These are phyloP conservation scores for Cremastinae sp. DNA, from an alignment of 2,888 invertebrate species.

Conservation along the genomic window DNA sequence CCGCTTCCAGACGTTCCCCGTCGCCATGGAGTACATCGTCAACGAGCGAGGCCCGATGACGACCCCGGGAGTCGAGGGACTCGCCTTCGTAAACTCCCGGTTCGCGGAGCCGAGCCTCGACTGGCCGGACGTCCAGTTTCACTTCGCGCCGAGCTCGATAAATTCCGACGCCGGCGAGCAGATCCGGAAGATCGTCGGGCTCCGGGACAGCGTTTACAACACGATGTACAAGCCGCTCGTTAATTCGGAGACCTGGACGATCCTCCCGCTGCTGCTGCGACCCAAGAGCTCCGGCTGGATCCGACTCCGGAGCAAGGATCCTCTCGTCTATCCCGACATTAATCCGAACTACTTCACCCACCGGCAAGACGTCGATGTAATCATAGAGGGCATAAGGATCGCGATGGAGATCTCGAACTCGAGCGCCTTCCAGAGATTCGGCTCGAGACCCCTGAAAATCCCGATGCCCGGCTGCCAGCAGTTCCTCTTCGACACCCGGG, in stretches of 20 bases:
- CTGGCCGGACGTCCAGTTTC: slow-evolving; percentile 94
- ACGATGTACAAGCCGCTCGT: slow-evolving; percentile 92
- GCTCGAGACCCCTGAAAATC: slow-evolving; percentile 89
- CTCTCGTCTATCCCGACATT: slow-evolving; percentile 90
- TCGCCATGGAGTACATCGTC: slow-evolving; percentile 90
- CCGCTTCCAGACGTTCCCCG: slow-evolving; percentile 89
- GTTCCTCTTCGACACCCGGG: slow-evolving; percentile 87
- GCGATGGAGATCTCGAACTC: slow-evolving; percentile 91
- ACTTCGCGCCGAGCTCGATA: slow-evolving; percentile 92
- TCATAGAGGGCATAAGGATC: slow-evolving; percentile 92
- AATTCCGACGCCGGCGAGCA: slow-evolving; percentile 92
- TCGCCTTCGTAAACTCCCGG: slow-evolving; percentile 93
- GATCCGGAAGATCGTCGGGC: slow-evolving; percentile 87
- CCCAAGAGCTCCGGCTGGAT: slow-evolving; percentile 94
- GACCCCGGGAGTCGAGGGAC: slow-evolving; percentile 90
- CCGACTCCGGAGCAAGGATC: slow-evolving; percentile 90
- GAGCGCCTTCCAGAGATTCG: slow-evolving; percentile 90
- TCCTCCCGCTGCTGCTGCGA: slow-evolving; percentile 89
- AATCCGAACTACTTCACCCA: slow-evolving; percentile 96
- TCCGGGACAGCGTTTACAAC: slow-evolving; percentile 91
- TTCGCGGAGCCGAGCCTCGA: slow-evolving; percentile 89
- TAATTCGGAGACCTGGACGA: slow-evolving; percentile 91
- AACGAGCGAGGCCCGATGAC: slow-evolving; percentile 93
- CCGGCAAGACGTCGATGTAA: slow-evolving; percentile 88
- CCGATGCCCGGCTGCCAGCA: slow-evolving; percentile 92